These are phyloP conservation scores for Atopsyche davidsoni DNA, from an alignment of 1,140 invertebrate genomes.

Conservation along the genomic window DNA sequence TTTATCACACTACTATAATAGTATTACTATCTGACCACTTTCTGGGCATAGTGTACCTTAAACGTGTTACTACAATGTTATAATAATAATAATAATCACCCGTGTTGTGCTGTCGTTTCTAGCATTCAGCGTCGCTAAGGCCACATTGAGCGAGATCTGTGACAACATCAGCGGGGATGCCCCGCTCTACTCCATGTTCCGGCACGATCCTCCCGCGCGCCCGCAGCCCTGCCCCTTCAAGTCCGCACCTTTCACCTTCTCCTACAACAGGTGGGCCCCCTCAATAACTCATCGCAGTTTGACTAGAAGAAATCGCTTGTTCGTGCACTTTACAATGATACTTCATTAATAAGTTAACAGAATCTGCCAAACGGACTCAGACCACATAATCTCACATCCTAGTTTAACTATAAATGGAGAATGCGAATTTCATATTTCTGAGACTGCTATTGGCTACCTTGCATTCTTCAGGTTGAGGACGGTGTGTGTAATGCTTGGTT, in stretches of 20 bases:
- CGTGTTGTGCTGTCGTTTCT: constrained; percentile 29
- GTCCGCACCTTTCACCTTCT: constrained; percentile 72
- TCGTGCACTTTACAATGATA: too few relatives aligned
- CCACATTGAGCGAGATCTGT: constrained; percentile 55
- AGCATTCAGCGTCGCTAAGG: constrained; percentile 60
- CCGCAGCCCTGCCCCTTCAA: constrained; percentile 67
- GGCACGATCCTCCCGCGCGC: constrained; percentile 55
- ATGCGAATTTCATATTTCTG: background rate
- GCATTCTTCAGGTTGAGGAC: too few relatives aligned
- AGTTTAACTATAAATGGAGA: background rate
- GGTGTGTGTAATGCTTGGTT: constrained; percentile 38
- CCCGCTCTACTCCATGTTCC: constrained; percentile 66
- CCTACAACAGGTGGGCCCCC: constrained; percentile 65
- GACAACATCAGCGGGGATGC: constrained; percentile 65
- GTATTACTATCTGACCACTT: too few relatives aligned
- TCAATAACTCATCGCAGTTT: too few relatives aligned
- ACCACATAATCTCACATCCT: too few relatives aligned
- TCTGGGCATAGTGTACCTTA: too few relatives aligned
- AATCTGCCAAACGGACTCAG: too few relatives aligned
- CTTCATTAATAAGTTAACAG: too few relatives aligned
- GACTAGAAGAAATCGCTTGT: too few relatives aligned
- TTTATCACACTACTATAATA: too few relatives aligned
- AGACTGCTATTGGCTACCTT: background rate
- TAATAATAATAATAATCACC: too few relatives aligned
- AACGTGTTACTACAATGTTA: background rate